Evolutionary conservation across 2,113 vertebrate genomes (phyloP).

Genomic region (Pseudolaguvia tuberculata): DNA sequence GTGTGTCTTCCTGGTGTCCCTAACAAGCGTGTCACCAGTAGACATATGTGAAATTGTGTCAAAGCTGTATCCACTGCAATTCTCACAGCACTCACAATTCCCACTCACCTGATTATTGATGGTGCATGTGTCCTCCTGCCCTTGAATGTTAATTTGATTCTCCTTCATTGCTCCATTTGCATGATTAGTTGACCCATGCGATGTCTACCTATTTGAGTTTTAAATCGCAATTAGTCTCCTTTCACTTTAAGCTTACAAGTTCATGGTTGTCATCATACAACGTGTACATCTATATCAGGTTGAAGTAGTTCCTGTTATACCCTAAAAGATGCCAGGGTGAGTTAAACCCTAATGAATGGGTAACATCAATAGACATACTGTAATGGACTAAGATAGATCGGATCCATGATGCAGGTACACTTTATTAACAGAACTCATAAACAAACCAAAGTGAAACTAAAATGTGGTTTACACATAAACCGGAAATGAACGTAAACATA

Average conservation of each 20-base stretch:
- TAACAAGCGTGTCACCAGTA: background rate
- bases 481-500: too few species aligned
- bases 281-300: too few species aligned
- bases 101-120: conserved; percentile 8
- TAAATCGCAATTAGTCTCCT: background rate
- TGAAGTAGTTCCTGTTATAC: background rate
- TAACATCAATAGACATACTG: background rate
- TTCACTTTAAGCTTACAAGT: background rate
- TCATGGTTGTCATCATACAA: too few species aligned
- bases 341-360: background rate
- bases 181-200: background rate
- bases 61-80: background rate
- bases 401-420: too few species aligned
- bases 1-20: background rate
- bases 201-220: background rate
- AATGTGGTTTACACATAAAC: too few species aligned
- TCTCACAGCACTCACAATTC: background rate
- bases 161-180: background rate
- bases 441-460: too few species aligned
- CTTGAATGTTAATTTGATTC: background rate
- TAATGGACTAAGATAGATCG: background rate
- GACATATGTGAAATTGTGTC: background rate
- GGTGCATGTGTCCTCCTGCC: background rate
- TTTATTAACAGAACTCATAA: too few species aligned
- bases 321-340: background rate